Evolutionary conservation across 2,113 vertebrate genomes (phyloP), one percentile per base, ranked within the genome.

Genomic region (Sigmodon hispidus): DNA sequence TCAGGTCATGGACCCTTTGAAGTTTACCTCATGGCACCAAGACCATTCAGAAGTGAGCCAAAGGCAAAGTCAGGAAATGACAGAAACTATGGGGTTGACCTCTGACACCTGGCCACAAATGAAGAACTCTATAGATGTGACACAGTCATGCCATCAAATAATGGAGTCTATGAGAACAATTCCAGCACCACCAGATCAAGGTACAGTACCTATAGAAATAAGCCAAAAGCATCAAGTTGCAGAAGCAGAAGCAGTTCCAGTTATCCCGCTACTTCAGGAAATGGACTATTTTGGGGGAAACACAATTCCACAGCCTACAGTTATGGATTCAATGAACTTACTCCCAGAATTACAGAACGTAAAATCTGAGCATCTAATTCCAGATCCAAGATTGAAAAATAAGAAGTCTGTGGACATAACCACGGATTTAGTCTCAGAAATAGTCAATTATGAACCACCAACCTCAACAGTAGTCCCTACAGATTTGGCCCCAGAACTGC

Each of bases 41-140:
- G 87, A 75, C 79, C 81, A 88, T 69, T 93, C 84, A 57, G 79
- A 87, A 52, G 59, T 34, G 67, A 93, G 61, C 8, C 55, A 84
- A 87, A 91, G 36, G 52, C 72, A 91, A 87, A 94, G 52, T 17
- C 94, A 89, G 57, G 87, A 87, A 73, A 52, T 72, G 52, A 93
- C 0, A 88, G 89, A 93, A 91, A 73, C 77, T n/a, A 31, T 55
- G 36, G 93, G 5, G 10, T n/a, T 92, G 55, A 95, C 45, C 21
- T 94, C 91, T 90, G 94, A 91, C 16, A 76, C 63, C 65, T 31
- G 75, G 79, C 31, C 52, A 87, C 70, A 94, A 85, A 90, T 43
- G 50, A 84, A 94, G 59, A 77, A 80, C 80, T 76, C 75, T 95
- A 15, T 22, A 87, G 72, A 87, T 50, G 2, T 50, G 11, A 72